phyloP scores from a whole-genome alignment of 2,113 vertebrate genomes.

The Coptodon rendalli region DNA sequence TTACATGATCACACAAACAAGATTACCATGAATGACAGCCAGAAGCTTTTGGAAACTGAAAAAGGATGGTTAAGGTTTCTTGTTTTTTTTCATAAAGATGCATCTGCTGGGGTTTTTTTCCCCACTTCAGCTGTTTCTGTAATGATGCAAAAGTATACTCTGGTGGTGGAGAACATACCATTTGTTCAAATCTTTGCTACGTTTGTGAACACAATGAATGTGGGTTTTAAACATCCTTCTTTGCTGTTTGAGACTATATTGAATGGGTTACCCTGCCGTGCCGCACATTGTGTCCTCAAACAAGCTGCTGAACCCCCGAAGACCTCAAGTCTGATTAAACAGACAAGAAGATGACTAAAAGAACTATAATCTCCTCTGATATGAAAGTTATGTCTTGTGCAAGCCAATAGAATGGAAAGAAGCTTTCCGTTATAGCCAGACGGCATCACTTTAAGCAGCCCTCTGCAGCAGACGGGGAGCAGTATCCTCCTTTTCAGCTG shows the following conservation, averaged over 20 bases:
- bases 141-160: neutral
- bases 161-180: neutral
- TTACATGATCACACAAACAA: neutral
- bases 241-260: neutral
- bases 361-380: neutral
- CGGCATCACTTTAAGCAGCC: neutral
- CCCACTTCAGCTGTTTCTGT: neutral
- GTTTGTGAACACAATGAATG: neutral
- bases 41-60: neutral
- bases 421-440: neutral
- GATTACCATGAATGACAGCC: neutral
- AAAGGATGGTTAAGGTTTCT: neutral
- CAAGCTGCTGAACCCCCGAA: neutral
- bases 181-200: neutral
- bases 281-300: neutral
- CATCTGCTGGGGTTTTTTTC: neutral
- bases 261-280: neutral
- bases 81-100: neutral
- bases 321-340: neutral
- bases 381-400: neutral
- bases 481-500: conserved; percentile 29
- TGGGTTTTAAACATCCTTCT: neutral
- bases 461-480: conserved; percentile 1
- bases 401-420: neutral
- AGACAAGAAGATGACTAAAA: neutral